These are phyloP conservation scores for Alouatta palliata DNA, from an alignment of 2,113 vertebrate species.

Conservation along the genomic window DNA sequence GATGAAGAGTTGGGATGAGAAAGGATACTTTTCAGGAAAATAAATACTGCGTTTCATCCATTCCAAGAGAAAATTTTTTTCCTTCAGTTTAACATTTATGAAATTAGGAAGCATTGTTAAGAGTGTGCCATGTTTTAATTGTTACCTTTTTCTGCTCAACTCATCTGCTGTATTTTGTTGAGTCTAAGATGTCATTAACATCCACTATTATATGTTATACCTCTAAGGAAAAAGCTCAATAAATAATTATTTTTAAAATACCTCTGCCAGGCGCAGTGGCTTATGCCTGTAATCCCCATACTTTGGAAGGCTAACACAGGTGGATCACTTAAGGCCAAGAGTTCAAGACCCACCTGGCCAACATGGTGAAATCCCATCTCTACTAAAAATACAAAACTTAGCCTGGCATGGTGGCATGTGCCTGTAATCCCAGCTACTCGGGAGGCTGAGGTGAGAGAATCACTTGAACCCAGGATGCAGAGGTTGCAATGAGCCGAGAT, in stretches of 20 bases:
- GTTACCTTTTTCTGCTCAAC: neutral
- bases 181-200: neutral
- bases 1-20: neutral
- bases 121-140: neutral
- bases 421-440: no score
- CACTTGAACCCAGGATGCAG: no score
- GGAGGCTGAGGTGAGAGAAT: no score
- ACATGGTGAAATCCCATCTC: no score
- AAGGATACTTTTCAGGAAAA: neutral
- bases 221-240: neutral
- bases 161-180: neutral
- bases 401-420: no score
- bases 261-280: no score
- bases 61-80: neutral
- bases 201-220: neutral
- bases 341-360: no score
- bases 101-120: neutral
- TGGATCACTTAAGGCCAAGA: no score
- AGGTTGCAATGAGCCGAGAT: no score
- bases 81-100: slow-evolving; percentile 9
- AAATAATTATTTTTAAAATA: neutral
- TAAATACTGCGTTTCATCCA: neutral
- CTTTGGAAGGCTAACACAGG: no score
- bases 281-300: no score
- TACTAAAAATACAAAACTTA: no score